Percentiles rank a stretch among this genome's conserved stretches.
Evolutionary conservation across 2,113 vertebrate genomes (phyloP).

Genomic region (Oceanodroma tethys): DNA sequence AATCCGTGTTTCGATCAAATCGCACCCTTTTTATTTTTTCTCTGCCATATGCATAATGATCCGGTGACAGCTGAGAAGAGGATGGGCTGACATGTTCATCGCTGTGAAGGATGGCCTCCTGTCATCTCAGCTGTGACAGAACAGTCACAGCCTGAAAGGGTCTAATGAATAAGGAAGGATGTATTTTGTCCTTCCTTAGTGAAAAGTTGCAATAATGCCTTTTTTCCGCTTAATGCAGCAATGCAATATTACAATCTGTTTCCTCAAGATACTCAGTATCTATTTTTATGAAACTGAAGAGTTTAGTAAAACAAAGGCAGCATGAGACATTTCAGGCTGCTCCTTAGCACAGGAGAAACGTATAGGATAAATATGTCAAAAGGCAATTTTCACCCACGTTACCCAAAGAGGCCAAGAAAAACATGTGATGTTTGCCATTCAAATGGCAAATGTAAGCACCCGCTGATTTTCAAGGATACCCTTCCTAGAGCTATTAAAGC

Average conservation of each 20-base stretch:
- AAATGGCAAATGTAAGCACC: neutral
- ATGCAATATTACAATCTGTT: neutral
- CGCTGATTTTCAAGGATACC: neutral
- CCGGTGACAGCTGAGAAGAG: neutral
- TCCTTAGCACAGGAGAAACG: neutral
- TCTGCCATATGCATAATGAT: neutral
- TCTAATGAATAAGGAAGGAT: neutral
- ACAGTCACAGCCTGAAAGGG: neutral
- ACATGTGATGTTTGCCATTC: neutral
- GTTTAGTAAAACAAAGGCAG: neutral
- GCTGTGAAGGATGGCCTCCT: conserved; percentile 12
- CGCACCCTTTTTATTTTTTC: neutral
- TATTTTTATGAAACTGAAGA: neutral
- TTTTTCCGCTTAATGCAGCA: neutral
- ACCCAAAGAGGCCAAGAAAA: neutral
- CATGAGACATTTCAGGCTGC: neutral
- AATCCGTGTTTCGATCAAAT: neutral
- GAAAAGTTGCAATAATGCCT: neutral
- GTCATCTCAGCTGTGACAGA: neutral
- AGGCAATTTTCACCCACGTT: neutral
- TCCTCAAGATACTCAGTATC: neutral
- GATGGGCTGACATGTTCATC: neutral
- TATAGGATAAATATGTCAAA: neutral
- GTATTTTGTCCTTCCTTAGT: neutral
- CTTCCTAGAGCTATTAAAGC: neutral